Conservation (phyloP, 2,888 invertebrate genomes). For the Meloe dianella region DNA sequence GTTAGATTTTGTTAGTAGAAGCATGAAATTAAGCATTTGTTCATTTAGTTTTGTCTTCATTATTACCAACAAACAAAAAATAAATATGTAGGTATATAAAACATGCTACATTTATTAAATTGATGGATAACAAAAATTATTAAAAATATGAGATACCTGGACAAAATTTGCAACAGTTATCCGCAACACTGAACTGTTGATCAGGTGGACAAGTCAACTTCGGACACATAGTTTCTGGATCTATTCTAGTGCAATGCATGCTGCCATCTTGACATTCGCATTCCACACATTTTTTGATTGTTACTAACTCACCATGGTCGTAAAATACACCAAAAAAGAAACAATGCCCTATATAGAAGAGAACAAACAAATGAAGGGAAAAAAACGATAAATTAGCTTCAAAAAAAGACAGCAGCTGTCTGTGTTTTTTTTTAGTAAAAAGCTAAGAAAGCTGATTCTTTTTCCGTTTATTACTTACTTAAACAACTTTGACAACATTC, state of each 20-base stretch:
- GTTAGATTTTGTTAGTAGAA: slow-evolving; percentile 43
- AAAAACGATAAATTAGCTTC: slow-evolving; percentile 6
- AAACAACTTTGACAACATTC: slow-evolving; percentile 88
- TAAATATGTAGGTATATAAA: background rate
- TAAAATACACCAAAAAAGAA: slow-evolving; percentile 60
- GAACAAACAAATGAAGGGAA: slow-evolving; percentile 15
- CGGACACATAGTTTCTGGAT: slow-evolving; percentile 78
- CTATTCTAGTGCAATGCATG: slow-evolving; percentile 77
- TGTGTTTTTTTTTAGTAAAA: background rate
- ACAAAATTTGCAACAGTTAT: slow-evolving; percentile 90
- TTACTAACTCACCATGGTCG: slow-evolving; percentile 81
- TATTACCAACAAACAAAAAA: background rate
- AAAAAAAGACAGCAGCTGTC: background rate
- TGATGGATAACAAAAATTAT: background rate
- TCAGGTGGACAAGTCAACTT: slow-evolving; percentile 76
- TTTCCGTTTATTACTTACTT: slow-evolving; percentile 67
- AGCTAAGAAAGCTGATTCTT: background rate
- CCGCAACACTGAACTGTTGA: slow-evolving; percentile 81
- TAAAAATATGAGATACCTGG: slow-evolving; percentile 68
- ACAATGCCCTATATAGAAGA: slow-evolving; percentile 51
- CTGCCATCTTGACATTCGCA: slow-evolving; percentile 84
- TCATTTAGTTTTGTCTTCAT: background rate
- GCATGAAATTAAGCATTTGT: slow-evolving; percentile 18
- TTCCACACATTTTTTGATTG: slow-evolving; percentile 77
- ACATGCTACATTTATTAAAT: background rate